These are phyloP conservation scores for Acleris laterana DNA, from an alignment of 2,888 invertebrate genomes.

Conservation along the genomic window DNA sequence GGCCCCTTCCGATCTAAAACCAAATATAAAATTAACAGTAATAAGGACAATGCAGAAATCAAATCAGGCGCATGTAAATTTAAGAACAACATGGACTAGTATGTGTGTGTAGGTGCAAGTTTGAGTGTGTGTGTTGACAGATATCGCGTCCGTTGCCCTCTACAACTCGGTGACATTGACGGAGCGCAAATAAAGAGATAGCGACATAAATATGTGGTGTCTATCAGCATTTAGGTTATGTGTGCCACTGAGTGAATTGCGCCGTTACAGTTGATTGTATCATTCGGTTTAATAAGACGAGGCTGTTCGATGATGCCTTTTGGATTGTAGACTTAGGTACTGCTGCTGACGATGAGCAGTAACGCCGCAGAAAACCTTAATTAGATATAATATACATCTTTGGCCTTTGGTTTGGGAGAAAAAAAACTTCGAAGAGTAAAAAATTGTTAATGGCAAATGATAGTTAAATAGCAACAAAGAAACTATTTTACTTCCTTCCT, in stretches of 20 bases:
- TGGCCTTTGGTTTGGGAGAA: too few species aligned
- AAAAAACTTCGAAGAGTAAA: too few species aligned
- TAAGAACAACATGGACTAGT: constrained; percentile 43
- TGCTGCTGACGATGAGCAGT: too few species aligned
- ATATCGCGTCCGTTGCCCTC: constrained; percentile 81
- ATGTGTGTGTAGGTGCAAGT: constrained; percentile 48
- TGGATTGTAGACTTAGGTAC: neutral
- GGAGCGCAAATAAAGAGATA: constrained; percentile 78
- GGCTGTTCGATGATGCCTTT: neutral
- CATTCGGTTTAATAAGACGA: neutral
- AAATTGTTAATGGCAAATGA: too few species aligned
- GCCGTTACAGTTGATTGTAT: constrained; percentile 5
- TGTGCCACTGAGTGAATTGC: constrained; percentile 26
- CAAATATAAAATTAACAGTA: neutral
- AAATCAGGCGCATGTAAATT: constrained; percentile 46
- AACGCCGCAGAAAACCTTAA: too few species aligned
- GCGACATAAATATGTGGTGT: constrained; percentile 65
- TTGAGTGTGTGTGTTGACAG: constrained; percentile 59
- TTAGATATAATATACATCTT: too few species aligned
- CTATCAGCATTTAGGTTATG: constrained; percentile 12
- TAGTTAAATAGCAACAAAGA: too few species aligned
- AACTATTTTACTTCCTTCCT: too few species aligned
- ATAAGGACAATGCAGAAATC: constrained; percentile 44
- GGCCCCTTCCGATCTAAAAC: too few species aligned
- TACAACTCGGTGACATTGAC: constrained; percentile 83